Base-by-base conservation (phyloP, 2,797 vertebrate genomes). In the Steatocranus sp. region DNA sequence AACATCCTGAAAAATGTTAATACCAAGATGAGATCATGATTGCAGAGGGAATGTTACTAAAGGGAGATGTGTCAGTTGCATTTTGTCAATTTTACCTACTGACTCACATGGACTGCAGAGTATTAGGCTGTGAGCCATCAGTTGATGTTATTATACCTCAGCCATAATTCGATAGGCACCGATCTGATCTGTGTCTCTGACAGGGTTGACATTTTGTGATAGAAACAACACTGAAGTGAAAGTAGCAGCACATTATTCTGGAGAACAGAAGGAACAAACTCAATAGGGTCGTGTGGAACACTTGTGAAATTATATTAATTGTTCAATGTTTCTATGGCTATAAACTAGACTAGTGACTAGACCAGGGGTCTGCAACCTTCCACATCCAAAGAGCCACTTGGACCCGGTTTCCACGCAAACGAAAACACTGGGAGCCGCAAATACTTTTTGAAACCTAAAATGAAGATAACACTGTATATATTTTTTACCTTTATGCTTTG, bases 81-180 rank as follows among this genome's bases (percentile, higher is more conserved):
- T 75, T 88, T 90, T 75, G 81, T 91, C 85, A 91, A 86, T 86
- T 89, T 81, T 73, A 73, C 68, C 68, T 48, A 30, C 41, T 73
- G 89, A 93, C 81, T 89, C 87, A 89, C 82, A 87, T 78, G 38
- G 75, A 82, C 80, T 83, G 41, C 75, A 66, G 80, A 23, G 74
- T 76, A 78, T 78, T 51, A 70, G 68, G 78, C 73, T 56, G 75
- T 76, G 86, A 89, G 84, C 75, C 89, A 85, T 82, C 79, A 50
- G 50, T 18, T 88, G 81, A 89, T 90, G 75, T 75, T 88, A 84
- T 88, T 91, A 91, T 81, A 79, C 53, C 77, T 18, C 66, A 88
- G 79, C 48, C 68, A 82, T 90, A 84, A 91, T 89, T 80, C 53
- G 87, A 87, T 84, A 81, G 61, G 76, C 75, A 75, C 23, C 34